phyloP scores from a whole-genome alignment of 2,888 invertebrate genomes.

The Nycteola revayana region DNA sequence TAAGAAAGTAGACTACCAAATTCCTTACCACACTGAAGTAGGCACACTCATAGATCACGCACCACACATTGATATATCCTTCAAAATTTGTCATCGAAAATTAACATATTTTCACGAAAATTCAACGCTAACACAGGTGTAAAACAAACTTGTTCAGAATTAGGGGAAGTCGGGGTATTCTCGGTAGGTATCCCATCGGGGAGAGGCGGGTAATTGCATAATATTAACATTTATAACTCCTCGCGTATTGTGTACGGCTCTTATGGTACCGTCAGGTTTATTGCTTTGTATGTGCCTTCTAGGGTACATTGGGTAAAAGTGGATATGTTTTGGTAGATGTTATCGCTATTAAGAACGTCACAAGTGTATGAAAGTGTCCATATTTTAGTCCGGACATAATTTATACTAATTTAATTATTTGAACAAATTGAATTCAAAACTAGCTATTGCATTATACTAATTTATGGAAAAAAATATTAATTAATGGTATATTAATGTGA shows the following conservation, averaged over 20 bases:
- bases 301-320: too few species aligned
- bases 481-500: too few species aligned
- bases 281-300: constrained; percentile 14
- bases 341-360: too few species aligned
- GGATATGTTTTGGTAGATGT: too few species aligned
- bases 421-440: too few species aligned
- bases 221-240: constrained; percentile 44
- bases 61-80: constrained; percentile 9
- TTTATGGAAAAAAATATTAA: too few species aligned
- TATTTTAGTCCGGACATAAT: too few species aligned
- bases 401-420: too few species aligned
- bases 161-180: constrained; percentile 27
- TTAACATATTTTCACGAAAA: constrained; percentile 31
- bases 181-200: constrained; percentile 30
- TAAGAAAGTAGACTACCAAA: too few species aligned
- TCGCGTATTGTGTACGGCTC: constrained; percentile 32
- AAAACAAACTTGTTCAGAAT: constrained; percentile 27
- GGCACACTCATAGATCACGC: constrained; percentile 11
- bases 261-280: constrained; percentile 29
- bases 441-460: too few species aligned
- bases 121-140: constrained; percentile 31
- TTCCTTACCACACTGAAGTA: too few species aligned
- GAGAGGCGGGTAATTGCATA: constrained; percentile 41
- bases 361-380: too few species aligned
- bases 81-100: constrained; percentile 31